phyloP scores from a whole-genome alignment of 2,113 vertebrate species.

The Proteles cristata region DNA sequence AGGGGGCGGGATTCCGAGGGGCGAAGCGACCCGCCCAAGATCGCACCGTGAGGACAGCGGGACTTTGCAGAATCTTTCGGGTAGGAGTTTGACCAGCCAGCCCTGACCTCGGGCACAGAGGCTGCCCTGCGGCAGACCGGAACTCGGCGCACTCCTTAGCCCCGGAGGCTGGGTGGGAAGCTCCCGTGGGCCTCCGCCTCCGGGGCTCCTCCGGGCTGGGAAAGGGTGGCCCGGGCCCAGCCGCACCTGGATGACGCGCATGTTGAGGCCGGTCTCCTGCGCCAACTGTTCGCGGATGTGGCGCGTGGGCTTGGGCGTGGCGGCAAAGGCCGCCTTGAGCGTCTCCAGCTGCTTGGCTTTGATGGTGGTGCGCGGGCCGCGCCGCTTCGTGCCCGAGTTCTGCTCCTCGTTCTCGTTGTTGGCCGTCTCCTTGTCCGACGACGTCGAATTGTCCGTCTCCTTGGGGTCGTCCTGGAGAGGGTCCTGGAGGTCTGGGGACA shows the following conservation, averaged over 20 bases:
- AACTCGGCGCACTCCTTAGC: neutral
- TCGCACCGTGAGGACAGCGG: neutral
- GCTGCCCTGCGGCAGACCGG: neutral
- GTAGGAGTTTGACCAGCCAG: neutral
- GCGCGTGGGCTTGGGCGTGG: constrained; percentile 97
- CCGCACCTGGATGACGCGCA: constrained; percentile 97
- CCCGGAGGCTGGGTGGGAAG: neutral
- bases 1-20: neutral
- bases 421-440: constrained; percentile 97
- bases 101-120: neutral
- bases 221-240: fast-evolving
- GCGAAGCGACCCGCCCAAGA: neutral
- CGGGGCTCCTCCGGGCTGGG: fast-evolving
- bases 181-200: neutral
- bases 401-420: constrained; percentile 98
- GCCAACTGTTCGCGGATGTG: constrained; percentile 98
- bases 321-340: constrained; percentile 97
- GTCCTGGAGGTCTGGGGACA: constrained; percentile 97
- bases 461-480: constrained; percentile 96
- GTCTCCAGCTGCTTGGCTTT: constrained; percentile 99
- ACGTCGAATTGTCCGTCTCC: constrained; percentile 97
- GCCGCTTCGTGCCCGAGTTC: constrained; percentile 94
- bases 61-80: neutral
- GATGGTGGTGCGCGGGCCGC: constrained; percentile 98
- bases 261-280: constrained; percentile 98